These are phyloP conservation scores for Lindbergichthys nudifrons DNA, from an alignment of 2,797 vertebrate genomes.

Conservation along the genomic window DNA sequence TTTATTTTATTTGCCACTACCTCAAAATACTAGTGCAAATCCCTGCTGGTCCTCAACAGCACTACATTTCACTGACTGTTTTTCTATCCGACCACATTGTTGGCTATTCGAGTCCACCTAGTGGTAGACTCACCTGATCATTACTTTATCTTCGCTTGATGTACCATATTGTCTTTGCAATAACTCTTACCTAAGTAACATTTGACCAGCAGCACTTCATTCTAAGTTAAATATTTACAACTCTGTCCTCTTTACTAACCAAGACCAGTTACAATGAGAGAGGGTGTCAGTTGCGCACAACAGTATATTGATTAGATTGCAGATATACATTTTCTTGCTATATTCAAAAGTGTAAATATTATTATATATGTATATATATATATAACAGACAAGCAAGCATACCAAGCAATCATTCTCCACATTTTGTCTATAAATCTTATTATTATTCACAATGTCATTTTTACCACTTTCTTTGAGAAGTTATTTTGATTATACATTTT, in stretches of 20 bases:
- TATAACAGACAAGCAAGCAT: no score
- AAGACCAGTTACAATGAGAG: constrained; percentile 37
- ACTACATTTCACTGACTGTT: neutral
- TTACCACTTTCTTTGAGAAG: neutral
- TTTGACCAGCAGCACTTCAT: constrained; percentile 48
- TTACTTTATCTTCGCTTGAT: constrained; percentile 28
- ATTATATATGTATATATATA: no score
- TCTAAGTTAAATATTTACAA: constrained; percentile 66
- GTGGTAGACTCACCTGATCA: constrained; percentile 4
- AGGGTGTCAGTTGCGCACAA: constrained; percentile 15
- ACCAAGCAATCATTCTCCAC: no score
- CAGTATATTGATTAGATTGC: no score
- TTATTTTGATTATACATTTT: neutral
- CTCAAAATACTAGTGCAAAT: neutral
- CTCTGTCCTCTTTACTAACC: constrained; percentile 27
- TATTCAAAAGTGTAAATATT: neutral
- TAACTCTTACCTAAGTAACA: constrained; percentile 43
- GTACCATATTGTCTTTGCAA: constrained; percentile 33
- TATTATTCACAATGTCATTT: neutral
- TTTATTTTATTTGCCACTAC: no score
- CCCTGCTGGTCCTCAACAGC: neutral
- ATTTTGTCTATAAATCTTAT: no score
- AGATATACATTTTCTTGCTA: neutral
- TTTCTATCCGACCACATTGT: neutral
- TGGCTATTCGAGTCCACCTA: constrained; percentile 36